Conservation (phyloP, 2,797 vertebrate species). For the Eleutherodactylus coqui region DNA sequence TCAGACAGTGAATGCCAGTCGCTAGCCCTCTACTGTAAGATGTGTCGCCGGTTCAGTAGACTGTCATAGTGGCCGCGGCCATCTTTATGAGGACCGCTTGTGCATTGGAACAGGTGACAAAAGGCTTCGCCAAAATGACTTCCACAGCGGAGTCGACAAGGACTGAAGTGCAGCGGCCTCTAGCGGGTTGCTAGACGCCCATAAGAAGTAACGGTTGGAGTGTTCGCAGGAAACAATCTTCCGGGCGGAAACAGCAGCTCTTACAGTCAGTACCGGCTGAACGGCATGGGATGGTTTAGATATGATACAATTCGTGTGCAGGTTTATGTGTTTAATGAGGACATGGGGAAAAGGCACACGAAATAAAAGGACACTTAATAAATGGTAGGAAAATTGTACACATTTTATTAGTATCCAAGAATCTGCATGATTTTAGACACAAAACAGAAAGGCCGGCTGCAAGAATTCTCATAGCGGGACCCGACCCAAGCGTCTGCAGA, state of each 20-base stretch:
- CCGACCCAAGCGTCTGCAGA: too few relatives aligned
- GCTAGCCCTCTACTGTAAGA: too few relatives aligned
- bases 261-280: neutral
- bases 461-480: too few relatives aligned
- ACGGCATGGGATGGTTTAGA: neutral
- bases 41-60: neutral
- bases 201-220: conserved; percentile 8
- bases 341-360: too few relatives aligned
- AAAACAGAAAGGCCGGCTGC: too few relatives aligned
- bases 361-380: too few relatives aligned
- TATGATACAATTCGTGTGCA: too few relatives aligned
- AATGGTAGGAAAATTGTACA: too few relatives aligned
- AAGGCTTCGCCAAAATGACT: neutral
- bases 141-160: neutral
- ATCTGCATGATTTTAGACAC: too few relatives aligned
- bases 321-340: too few relatives aligned
- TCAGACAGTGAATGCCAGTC: neutral
- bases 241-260: conserved; percentile 57
- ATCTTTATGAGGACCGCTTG: neutral
- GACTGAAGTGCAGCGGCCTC: neutral
- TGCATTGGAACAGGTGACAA: neutral
- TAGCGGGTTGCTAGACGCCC: neutral
- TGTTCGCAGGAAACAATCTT: rapidly evolving
- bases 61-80: neutral
- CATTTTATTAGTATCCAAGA: too few relatives aligned